Evolutionary conservation across 2,113 vertebrate genomes (phyloP), one percentile per base, ranked within the genome.

Genomic region (Galemys pyrenaicus): DNA sequence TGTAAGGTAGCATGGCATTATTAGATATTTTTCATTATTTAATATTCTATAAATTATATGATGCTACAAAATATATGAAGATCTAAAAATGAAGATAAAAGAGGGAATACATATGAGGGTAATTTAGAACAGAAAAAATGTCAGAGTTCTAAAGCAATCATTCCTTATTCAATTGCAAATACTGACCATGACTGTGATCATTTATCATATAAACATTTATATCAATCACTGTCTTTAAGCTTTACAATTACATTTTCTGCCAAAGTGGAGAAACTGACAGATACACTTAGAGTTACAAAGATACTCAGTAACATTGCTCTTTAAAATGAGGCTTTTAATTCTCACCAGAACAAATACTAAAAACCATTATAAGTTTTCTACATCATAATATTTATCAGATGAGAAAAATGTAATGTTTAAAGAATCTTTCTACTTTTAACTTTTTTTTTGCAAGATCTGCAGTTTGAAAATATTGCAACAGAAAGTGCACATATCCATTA

Each of bases 201-300:
- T 95, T 95, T 97, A 88, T 96, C 32, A 86, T 9, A 2, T 54
- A 96, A 94, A 78, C 20, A 20, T 95, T n/a, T 11, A 17, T 88
- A 83, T 89, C n/a, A 51, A 0, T 94, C 15, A 91, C 37, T 91
- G 8, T 78, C 80, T 90, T 71, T 94, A 83, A 4, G 10, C 15
- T 56, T 49, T 9, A 1, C 37, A 79, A 60, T 39, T 12, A 49
- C 94, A 19, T 2, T 92, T 97, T 10, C 41, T 82, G 87, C 35
- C 28, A 26, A 92, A 91, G 0, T 28, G 8, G 81, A 95, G 13
- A 75, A 79, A 80, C 88, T n/a, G 73, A 8, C 35, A 84, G 49
- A 86, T 78, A 70, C 19, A 77, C 0, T 2, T 22, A 71, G 0
- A 87, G 12, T 1, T 91, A 37, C 2, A 88, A n/a, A 64, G 1